These are phyloP conservation scores for Magallana angulata DNA, from an alignment of 1,140 invertebrate species.

Conservation along the genomic window DNA sequence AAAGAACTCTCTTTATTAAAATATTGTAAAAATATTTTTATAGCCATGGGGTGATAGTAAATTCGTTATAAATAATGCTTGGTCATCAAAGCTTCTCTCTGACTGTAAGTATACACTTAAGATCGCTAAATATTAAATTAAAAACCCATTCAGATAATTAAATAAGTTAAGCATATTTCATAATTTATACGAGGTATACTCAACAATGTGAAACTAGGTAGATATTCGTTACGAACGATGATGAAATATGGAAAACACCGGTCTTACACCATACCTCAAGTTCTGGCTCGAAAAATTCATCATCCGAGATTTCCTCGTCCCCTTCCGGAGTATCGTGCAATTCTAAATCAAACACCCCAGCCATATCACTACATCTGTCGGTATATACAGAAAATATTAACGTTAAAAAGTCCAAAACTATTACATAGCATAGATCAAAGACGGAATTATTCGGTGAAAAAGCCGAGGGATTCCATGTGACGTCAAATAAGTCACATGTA, in stretches of 20 bases:
- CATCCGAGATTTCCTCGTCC: slow-evolving; percentile 84
- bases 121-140: background rate
- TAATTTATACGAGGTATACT: no score
- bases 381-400: slow-evolving; percentile 1
- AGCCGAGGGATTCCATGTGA: slow-evolving; percentile 59
- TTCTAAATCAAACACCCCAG: slow-evolving; percentile 92
- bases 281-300: slow-evolving; percentile 70
- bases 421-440: slow-evolving; percentile 4
- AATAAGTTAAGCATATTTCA: no score
- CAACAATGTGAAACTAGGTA: slow-evolving; percentile 16
- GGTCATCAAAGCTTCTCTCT: background rate
- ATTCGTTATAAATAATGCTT: background rate
- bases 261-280: slow-evolving; percentile 56
- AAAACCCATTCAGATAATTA: no score
- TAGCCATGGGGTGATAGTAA: background rate
- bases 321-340: slow-evolving; percentile 86
- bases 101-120: background rate
- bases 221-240: background rate
- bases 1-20: background rate
- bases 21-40: background rate
- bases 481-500: slow-evolving; percentile 54
- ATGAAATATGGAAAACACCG: slow-evolving; percentile 41
- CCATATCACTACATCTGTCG: slow-evolving; percentile 66
- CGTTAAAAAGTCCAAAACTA: slow-evolving; percentile 31
- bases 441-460: slow-evolving; percentile 30